A percentile compares a stretch with the other conserved stretches of the same genome.
Evolutionary conservation across 37 sponge, comb jelly and placozoan species (phyloP).

Genomic region (Halichondria panicea): DNA sequence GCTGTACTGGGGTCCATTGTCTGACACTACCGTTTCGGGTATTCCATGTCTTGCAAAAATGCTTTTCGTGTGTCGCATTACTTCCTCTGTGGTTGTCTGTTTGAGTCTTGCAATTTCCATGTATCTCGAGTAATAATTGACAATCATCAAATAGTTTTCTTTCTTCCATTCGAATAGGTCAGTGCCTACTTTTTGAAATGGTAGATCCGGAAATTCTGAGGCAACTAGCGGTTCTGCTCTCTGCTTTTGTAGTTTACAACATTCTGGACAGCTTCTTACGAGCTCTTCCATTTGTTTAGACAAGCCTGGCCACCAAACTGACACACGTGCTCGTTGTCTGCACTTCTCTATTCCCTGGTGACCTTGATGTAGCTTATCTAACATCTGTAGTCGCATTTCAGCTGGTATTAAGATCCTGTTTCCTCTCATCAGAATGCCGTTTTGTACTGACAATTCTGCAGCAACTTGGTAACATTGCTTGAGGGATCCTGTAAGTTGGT

Average conservation of each 20-base stretch:
- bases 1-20: constrained; percentile 68
- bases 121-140: constrained; percentile 52
- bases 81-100: constrained; percentile 29
- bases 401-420: constrained; percentile 19
- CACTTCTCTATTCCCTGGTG: constrained; percentile 37
- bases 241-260: constrained; percentile 4
- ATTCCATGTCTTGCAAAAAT: constrained; percentile 68
- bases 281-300: constrained; percentile 9
- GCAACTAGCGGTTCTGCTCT: constrained; percentile 18
- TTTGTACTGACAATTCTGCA: constrained; percentile 14
- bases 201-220: constrained; percentile 8
- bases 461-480: constrained; percentile 7
- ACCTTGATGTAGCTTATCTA: constrained; percentile 20
- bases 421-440: constrained; percentile 20
- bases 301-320: constrained; percentile 33
- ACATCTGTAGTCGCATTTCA: not conserved
- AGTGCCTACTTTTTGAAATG: constrained; percentile 23
- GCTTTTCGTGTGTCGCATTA: constrained; percentile 20
- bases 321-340: constrained; percentile 21
- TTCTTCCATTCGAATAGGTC: constrained; percentile 40
- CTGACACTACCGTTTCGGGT: constrained; percentile 33
- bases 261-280: constrained; percentile 5
- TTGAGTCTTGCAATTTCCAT: constrained; percentile 46
- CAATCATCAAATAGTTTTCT: constrained; percentile 2
- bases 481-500: not conserved